Evolutionary conservation across 2,113 vertebrate species (phyloP).

Genomic region (Lutjanus erythropterus): DNA sequence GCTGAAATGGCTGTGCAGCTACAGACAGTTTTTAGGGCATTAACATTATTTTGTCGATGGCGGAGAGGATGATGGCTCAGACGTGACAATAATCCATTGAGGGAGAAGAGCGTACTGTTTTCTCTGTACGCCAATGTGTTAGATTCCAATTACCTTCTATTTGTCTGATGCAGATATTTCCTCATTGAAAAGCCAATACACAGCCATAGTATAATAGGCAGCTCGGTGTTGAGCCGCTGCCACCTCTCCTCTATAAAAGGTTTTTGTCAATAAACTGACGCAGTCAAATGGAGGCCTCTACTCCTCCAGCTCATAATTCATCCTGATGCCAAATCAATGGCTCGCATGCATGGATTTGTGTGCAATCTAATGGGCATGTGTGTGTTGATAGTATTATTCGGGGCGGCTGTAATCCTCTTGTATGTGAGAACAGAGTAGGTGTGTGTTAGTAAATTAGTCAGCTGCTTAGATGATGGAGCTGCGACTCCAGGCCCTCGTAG

Average conservation of each 20-base stretch:
- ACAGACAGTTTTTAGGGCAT: slow-evolving; percentile 15
- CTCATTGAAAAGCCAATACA: slow-evolving; percentile 25
- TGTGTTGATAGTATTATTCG: not conserved
- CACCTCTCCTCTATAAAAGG: slow-evolving; percentile 7
- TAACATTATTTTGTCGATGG: slow-evolving; percentile 34
- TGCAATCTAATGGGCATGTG: slow-evolving; percentile 12
- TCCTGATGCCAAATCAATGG: slow-evolving; percentile 58
- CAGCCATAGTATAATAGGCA: slow-evolving; percentile 16
- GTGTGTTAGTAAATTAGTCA: slow-evolving; percentile 8
- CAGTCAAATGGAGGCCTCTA: slow-evolving; percentile 20
- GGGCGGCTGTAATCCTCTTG: slow-evolving; percentile 2
- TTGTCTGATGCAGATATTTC: slow-evolving; percentile 41
- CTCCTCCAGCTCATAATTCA: slow-evolving; percentile 48
- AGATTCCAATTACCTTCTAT: slow-evolving; percentile 33
- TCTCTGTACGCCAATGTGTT: slow-evolving; percentile 14
- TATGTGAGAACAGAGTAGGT: slow-evolving; percentile 16
- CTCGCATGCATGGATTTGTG: slow-evolving; percentile 15
- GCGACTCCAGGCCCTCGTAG: not conserved
- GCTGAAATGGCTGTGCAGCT: not conserved
- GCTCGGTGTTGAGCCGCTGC: slow-evolving; percentile 17
- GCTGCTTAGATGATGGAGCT: not conserved
- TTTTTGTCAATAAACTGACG: slow-evolving; percentile 41
- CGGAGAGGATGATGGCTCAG: not conserved
- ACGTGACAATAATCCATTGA: slow-evolving; percentile 33
- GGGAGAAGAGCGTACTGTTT: slow-evolving; percentile 6